A percentile compares a stretch with the other conserved stretches of the same genome.
Conservation (phyloP, 2,888 invertebrate species). For the Clostera curtula region DNA sequence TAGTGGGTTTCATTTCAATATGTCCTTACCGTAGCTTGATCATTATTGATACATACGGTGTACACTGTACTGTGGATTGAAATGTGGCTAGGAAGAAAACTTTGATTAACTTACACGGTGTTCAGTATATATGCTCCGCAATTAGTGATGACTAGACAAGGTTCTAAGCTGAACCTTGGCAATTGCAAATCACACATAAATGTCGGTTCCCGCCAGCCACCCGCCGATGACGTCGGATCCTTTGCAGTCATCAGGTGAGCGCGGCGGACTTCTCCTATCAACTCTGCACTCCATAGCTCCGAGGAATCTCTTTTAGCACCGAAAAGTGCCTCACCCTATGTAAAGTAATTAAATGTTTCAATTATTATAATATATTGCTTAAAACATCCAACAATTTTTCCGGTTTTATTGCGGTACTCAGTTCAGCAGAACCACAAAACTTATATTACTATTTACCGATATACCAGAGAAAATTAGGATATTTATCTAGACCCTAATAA, state of each 20-base stretch:
- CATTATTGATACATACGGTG: too few species aligned
- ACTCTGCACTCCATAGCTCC: slow-evolving; percentile 55
- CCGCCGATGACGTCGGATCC: slow-evolving; percentile 30
- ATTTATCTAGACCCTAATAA: too few species aligned
- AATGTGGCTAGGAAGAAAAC: neutral
- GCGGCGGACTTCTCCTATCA: slow-evolving; percentile 50
- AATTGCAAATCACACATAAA: slow-evolving; percentile 62
- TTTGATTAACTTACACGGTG: slow-evolving; percentile 52
- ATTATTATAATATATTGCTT: too few species aligned
- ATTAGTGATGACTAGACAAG: slow-evolving; percentile 73
- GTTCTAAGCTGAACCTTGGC: slow-evolving; percentile 57
- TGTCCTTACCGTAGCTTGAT: too few species aligned
- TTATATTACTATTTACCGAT: too few species aligned
- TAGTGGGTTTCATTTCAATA: too few species aligned
- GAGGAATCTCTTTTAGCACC: slow-evolving; percentile 51
- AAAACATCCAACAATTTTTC: too few species aligned
- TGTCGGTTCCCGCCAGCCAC: slow-evolving; percentile 59
- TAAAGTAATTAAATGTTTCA: neutral
- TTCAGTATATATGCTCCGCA: slow-evolving; percentile 71
- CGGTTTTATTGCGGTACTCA: too few species aligned
- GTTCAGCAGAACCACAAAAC: too few species aligned
- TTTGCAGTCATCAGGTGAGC: slow-evolving; percentile 52
- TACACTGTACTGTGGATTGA: too few species aligned
- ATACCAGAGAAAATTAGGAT: too few species aligned
- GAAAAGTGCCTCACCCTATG: slow-evolving; percentile 47